A percentile compares a stretch with the other conserved stretches of the same genome.
These are phyloP conservation scores for Cochlearius cochlearius DNA, from an alignment of 2,113 vertebrate species.

Conservation along the genomic window DNA sequence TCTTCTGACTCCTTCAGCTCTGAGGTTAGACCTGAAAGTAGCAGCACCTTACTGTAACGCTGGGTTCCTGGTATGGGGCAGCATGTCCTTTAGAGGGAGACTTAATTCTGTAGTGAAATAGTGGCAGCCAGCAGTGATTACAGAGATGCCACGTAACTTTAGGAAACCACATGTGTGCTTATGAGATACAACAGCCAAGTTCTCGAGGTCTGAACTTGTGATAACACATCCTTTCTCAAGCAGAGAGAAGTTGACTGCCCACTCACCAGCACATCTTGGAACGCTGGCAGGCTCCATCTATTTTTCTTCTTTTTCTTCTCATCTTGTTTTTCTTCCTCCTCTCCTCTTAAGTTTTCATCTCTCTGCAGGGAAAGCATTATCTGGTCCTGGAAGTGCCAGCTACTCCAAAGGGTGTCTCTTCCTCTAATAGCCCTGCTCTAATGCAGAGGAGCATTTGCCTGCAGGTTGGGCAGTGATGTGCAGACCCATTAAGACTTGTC, in stretches of 20 bases:
- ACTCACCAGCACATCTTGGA: not conserved
- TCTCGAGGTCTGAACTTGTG: not conserved
- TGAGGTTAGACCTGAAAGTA: not conserved
- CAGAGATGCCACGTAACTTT: not conserved
- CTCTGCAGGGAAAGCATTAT: not conserved
- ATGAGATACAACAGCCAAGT: not conserved
- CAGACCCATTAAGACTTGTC: not conserved
- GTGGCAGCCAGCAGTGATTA: not conserved
- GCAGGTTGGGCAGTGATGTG: not conserved
- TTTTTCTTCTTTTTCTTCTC: not conserved
- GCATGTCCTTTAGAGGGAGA: not conserved
- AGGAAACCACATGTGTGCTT: not conserved
- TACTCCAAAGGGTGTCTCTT: not conserved
- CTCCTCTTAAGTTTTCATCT: not conserved
- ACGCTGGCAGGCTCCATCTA: not conserved
- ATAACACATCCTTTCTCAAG: not conserved
- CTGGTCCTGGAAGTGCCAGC: not conserved
- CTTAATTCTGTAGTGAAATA: not conserved
- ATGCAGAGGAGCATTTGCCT: not conserved
- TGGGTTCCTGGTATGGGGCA: not conserved
- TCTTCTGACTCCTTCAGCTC: not conserved
- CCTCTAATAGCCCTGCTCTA: not conserved
- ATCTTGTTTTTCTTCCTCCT: not conserved
- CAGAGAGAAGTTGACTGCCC: not conserved
- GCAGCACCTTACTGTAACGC: rapidly evolving